Evolutionary conservation across 30 jellyfish, hydroid and myxozoan genomes (phyloP), one percentile per base, ranked within the genome.

Genomic region (Rhopilema esculentum): DNA sequence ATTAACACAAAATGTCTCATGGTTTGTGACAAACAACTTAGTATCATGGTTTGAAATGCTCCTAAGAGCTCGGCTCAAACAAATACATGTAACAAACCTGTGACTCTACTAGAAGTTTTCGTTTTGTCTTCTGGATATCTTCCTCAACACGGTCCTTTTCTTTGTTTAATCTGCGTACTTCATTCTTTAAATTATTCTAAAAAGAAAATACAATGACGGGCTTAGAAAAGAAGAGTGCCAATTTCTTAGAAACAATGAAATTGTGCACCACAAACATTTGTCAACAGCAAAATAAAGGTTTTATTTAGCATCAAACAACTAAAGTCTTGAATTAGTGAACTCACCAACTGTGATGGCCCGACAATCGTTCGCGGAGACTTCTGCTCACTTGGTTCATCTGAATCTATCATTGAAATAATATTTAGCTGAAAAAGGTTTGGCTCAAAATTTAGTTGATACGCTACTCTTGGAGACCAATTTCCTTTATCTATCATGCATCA

Each of bases 171-270:
- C 96, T 76, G 30, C 84, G 88, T 16, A 87, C 89, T 79, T 68
- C 88, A 73, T 82, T 91, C 80, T 77, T 91, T 89, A 84, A 75
- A 69, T 91, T 91, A 48, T 79, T 85, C 97, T 91, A 49, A 18
- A 67, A 76, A 75, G 15, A 24, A 49, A 31, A 12, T 40, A 6
- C 6, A 40, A 40, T 40, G 49, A 74, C 12, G 57, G 12, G 57
- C 57, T 40, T 2, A 12, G 9, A 6, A 40, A 40, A 40, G 9
- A 40, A 2, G 6, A 2, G 57, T 40, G 15, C 57, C 57, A 40
- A 40, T 2, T 6, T 40, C 26, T 9, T 30, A 25, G 16, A 28
- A 48, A 72, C 27, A 31, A 12, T 40, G 9, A 40, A 40, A 40
- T 40, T 40, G 57, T 2, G 57, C 57, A 2, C 6, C 9, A 6